Conservation (phyloP, 1,140 invertebrate genomes). For the Heliconius congener region DNA sequence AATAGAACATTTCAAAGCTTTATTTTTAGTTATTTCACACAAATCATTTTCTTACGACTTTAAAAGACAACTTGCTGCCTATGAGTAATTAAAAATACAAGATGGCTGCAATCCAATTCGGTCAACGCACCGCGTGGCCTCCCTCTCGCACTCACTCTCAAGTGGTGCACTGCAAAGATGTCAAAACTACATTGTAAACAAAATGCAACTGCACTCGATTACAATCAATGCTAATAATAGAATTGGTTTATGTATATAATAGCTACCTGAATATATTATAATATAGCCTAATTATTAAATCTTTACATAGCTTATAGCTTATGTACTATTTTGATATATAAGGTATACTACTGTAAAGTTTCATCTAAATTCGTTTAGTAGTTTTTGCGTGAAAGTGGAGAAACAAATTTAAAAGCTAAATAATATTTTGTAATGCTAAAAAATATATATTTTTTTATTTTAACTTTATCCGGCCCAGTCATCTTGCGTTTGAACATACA, state of each 20-base stretch:
- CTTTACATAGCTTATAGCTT: too few relatives aligned
- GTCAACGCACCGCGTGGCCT: conserved; percentile 50
- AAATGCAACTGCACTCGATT: not conserved
- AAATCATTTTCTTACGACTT: not conserved
- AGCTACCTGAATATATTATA: too few relatives aligned
- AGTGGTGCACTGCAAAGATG: conserved; percentile 27
- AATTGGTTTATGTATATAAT: not conserved
- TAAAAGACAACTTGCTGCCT: not conserved
- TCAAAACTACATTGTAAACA: not conserved
- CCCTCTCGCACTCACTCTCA: conserved; percentile 37
- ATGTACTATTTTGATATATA: too few relatives aligned
- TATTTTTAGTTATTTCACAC: not conserved
- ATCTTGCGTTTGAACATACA: too few relatives aligned
- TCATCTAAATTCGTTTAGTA: too few relatives aligned
- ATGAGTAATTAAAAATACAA: conserved; percentile 58
- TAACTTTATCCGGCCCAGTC: too few relatives aligned
- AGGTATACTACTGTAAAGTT: too few relatives aligned
- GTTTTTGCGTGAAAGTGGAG: too few relatives aligned
- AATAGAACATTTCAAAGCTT: not conserved
- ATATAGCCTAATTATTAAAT: too few relatives aligned
- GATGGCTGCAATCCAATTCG: conserved; percentile 52
- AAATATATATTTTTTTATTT: too few relatives aligned
- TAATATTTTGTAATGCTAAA: too few relatives aligned
- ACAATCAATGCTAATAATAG: not conserved
- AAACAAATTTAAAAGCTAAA: too few relatives aligned